Base-by-base conservation (phyloP, 2,888 invertebrate genomes). In the Physocephala rufipes region DNA sequence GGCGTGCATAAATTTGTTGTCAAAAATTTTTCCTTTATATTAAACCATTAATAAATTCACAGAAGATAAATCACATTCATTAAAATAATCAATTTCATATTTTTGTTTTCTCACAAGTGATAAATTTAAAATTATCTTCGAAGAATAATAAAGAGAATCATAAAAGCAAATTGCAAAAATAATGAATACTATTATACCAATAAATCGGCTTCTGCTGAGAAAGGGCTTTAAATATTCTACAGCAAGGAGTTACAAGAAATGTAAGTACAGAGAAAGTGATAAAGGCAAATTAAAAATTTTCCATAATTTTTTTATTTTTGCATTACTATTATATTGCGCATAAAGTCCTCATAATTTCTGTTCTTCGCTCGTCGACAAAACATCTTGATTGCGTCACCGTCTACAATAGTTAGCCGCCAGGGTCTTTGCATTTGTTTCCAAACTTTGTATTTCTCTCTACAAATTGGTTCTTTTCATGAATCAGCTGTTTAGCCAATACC, bases 131-230 rank as follows among this genome's bases (percentile, higher is more conserved):
- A 53, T 30, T 53, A 55, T 55, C 24, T 26, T 19, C 30, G 36
- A 7, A 26, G 36, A 28, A 16, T 13, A 51, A 58, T 19, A 59
- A 64, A n/a, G n/a, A n/a, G n/a, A n/a, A n/a, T n/a, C n/a, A n/a
- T 30, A 65, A 26, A n/a, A 36, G 36, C 9, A 36, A 64, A 47
- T 49, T 2, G n/a, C 45, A 49, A 58, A 58, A 9, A 70, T 19
- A n/a, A 70, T 70, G 70, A 65, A 70, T 70, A 58, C 64, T 13
- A 45, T 70, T 21, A 28, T 70, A 28, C 49, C 65, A n/a, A 65
- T 26, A 30, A 45, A 47, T n/a, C 15, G 51, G 49, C 36, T 26
- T 51, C 49, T 68, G 21, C 28, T 36, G 43, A 65, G 59, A 36
- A 70, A 65, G 58, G 30, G 36, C 15, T 43, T 65, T 7, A 69